These are phyloP conservation scores for Catocala fraxini DNA, from an alignment of 2,888 invertebrate species.

Conservation along the genomic window DNA sequence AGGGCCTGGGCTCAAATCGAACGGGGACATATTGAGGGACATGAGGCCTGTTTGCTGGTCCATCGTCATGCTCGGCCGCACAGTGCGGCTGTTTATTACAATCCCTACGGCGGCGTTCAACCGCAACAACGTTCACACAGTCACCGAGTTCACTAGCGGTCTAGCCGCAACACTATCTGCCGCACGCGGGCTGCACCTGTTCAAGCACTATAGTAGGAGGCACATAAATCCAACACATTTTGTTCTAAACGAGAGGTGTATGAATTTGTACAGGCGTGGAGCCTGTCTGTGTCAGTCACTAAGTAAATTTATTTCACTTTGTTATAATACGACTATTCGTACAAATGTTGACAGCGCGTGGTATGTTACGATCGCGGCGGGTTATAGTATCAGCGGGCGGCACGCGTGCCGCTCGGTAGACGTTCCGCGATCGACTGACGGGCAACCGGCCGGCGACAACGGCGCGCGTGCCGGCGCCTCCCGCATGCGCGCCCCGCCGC, in stretches of 20 bases:
- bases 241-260: constrained; percentile 65
- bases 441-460: constrained; percentile 83
- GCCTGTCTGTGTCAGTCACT: constrained; percentile 62
- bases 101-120: constrained; percentile 84
- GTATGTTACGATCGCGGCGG: constrained; percentile 78
- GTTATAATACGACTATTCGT: constrained; percentile 57
- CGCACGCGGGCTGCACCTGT: constrained; percentile 85
- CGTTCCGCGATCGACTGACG: constrained; percentile 85
- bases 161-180: constrained; percentile 86
- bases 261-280: constrained; percentile 57
- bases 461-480: constrained; percentile 86
- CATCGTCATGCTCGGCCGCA: constrained; percentile 89
- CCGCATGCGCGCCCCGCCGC: constrained; percentile 85
- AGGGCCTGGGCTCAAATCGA: constrained; percentile 91
- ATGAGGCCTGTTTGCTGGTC: constrained; percentile 95
- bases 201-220: constrained; percentile 80
- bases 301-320: constrained; percentile 43
- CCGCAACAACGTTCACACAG: constrained; percentile 86
- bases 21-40: constrained; percentile 96
- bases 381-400: constrained; percentile 59
- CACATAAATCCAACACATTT: constrained; percentile 86
- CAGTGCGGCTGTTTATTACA: constrained; percentile 78
- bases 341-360: constrained; percentile 73
- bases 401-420: constrained; percentile 75
- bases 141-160: constrained; percentile 86